A percentile compares a stretch with the other conserved stretches of the same genome.
phyloP scores from a whole-genome alignment of 2,113 vertebrate genomes.

The Solea senegalensis region DNA sequence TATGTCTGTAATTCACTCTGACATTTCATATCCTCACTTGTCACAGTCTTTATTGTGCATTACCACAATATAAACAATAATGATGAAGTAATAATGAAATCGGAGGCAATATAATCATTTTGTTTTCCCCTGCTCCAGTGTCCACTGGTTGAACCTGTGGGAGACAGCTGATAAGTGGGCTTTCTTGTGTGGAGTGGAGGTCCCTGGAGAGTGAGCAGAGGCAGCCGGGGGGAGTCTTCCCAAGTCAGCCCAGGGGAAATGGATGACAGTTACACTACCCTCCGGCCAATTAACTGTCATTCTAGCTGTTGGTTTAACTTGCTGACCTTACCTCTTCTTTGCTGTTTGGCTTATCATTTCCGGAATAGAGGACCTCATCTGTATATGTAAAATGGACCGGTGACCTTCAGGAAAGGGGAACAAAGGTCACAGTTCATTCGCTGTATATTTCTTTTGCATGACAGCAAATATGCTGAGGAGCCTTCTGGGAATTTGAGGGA shows the following conservation, averaged over 20 bases:
- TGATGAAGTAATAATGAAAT: constrained; percentile 80
- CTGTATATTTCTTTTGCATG: constrained; percentile 79
- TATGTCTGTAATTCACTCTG: constrained; percentile 81
- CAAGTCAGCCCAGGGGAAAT: constrained; percentile 75
- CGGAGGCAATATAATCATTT: constrained; percentile 70
- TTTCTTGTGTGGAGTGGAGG: constrained; percentile 51
- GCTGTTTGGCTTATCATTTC: constrained; percentile 84
- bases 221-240: constrained; percentile 62
- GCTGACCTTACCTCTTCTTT: constrained; percentile 79
- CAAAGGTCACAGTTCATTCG: constrained; percentile 81
- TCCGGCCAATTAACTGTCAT: constrained; percentile 83
- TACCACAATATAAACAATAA: constrained; percentile 79
- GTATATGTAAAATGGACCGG: constrained; percentile 81
- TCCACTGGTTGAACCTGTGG: constrained; percentile 80
- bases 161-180: constrained; percentile 75
- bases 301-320: constrained; percentile 86
- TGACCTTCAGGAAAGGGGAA: constrained; percentile 78
- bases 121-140: constrained; percentile 57
- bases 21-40: constrained; percentile 81
- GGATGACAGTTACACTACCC: constrained; percentile 83
- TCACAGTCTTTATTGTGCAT: constrained; percentile 81
- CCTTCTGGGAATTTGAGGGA: constrained; percentile 62
- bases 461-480: constrained; percentile 67
- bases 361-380: constrained; percentile 80
- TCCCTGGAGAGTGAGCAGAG: constrained; percentile 61